phyloP scores from a whole-genome alignment of 2,113 vertebrate genomes.

The Sapayoa aenigma region DNA sequence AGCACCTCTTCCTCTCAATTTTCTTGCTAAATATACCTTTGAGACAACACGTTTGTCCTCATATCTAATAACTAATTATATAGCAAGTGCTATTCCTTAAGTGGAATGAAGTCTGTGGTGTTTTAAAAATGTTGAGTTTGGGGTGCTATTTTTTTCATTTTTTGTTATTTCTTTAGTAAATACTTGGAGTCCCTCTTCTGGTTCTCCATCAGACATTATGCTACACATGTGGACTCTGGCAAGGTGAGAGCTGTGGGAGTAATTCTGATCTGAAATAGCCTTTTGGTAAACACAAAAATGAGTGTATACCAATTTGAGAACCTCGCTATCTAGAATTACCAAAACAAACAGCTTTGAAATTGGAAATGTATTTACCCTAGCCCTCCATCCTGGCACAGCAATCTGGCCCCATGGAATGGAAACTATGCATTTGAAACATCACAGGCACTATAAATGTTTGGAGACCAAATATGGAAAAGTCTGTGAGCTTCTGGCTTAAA shows the following conservation, averaged over 20 bases:
- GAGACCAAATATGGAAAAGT: background rate
- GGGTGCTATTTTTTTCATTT: background rate
- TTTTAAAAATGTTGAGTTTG: background rate
- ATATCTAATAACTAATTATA: background rate
- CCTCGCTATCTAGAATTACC: background rate
- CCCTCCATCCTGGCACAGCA: background rate
- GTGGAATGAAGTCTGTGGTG: background rate
- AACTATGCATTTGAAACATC: background rate
- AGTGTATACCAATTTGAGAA: background rate
- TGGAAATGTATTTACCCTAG: slow-evolving; percentile 26
- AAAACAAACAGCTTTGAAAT: slow-evolving; percentile 36
- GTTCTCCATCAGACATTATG: background rate
- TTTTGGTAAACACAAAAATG: slow-evolving; percentile 15
- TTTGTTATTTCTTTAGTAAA: background rate
- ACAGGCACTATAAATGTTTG: background rate
- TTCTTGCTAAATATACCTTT: background rate
- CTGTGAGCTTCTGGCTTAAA: background rate
- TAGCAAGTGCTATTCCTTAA: background rate
- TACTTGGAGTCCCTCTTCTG: background rate
- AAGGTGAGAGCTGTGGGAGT: background rate
- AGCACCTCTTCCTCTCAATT: background rate
- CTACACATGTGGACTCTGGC: background rate
- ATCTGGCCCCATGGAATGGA: background rate
- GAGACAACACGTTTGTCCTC: background rate
- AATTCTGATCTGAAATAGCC: background rate